These are phyloP conservation scores for Peromyscus nudipes DNA, from an alignment of 2,797 vertebrate genomes.

Conservation along the genomic window DNA sequence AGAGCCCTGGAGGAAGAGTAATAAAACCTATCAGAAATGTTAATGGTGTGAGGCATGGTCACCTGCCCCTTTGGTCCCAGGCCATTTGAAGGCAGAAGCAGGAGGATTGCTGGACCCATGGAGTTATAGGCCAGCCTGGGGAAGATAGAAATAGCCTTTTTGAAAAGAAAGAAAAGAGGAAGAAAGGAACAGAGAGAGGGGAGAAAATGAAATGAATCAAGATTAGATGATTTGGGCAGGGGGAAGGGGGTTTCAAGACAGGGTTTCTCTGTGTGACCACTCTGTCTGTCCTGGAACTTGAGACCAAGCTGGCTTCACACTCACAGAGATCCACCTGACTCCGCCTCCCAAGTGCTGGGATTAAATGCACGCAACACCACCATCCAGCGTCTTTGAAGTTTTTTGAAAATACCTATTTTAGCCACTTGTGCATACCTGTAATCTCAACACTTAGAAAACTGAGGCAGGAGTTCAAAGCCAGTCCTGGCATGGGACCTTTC, in stretches of 20 bases:
- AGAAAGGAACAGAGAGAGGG: neutral
- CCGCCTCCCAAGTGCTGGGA: too few species aligned
- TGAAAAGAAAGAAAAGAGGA: neutral
- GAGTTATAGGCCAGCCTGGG: neutral
- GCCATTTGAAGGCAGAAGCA: neutral
- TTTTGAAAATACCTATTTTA: neutral
- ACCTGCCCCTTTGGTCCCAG: neutral
- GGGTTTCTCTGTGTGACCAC: too few species aligned
- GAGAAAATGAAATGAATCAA: neutral
- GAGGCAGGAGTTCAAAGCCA: neutral
- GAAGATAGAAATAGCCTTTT: neutral
- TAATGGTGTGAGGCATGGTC: neutral
- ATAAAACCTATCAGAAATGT: conserved; percentile 18
- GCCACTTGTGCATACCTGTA: neutral
- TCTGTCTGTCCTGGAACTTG: too few species aligned
- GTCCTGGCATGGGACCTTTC: neutral
- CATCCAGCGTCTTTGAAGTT: neutral
- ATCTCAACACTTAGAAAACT: neutral
- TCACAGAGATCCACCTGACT: too few species aligned
- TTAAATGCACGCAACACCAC: too few species aligned
- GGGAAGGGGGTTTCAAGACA: too few species aligned
- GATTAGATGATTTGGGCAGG: neutral
- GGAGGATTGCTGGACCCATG: neutral
- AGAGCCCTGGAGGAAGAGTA: neutral
- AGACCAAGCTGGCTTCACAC: too few species aligned